These are phyloP conservation scores for Falco punctatus DNA, from an alignment of 2,113 vertebrate genomes.

Conservation along the genomic window DNA sequence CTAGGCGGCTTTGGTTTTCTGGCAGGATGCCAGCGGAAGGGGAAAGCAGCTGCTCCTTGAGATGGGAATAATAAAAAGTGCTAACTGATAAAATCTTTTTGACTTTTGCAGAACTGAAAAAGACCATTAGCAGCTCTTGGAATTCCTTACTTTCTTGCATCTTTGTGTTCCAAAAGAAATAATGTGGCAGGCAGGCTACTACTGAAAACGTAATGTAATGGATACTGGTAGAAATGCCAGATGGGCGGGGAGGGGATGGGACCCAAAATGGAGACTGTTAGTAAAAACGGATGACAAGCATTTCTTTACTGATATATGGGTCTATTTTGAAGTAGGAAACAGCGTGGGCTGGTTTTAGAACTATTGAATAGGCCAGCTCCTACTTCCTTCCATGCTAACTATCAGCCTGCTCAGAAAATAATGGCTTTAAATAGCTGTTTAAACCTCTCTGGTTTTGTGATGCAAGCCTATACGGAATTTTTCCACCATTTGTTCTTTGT, in stretches of 20 bases:
- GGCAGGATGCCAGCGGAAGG: conserved; percentile 14
- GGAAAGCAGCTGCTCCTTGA: conserved; percentile 54
- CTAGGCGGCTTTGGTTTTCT: background rate
- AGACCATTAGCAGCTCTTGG: conserved; percentile 2
- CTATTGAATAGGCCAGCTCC: background rate
- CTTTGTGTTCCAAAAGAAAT: background rate
- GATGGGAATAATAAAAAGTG: conserved; percentile 26
- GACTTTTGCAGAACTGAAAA: conserved; percentile 20
- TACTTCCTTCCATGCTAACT: background rate
- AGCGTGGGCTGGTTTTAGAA: background rate
- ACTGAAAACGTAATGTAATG: background rate
- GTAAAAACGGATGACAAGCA: background rate
- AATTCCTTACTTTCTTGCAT: conserved; percentile 5
- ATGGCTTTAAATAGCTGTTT: background rate
- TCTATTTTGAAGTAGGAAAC: background rate
- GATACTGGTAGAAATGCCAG: background rate
- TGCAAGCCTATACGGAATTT: background rate
- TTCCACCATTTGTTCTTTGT: background rate
- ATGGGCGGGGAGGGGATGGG: background rate
- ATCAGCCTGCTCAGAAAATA: background rate
- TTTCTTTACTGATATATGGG: background rate
- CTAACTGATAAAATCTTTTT: background rate
- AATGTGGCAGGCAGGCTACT: background rate
- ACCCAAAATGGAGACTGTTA: background rate
- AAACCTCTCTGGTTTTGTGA: background rate